A percentile compares a stretch with the other conserved stretches of the same genome.
Evolutionary conservation across 2,888 invertebrate species (phyloP).

Genomic region (Lasioglossum pauxillum): DNA sequence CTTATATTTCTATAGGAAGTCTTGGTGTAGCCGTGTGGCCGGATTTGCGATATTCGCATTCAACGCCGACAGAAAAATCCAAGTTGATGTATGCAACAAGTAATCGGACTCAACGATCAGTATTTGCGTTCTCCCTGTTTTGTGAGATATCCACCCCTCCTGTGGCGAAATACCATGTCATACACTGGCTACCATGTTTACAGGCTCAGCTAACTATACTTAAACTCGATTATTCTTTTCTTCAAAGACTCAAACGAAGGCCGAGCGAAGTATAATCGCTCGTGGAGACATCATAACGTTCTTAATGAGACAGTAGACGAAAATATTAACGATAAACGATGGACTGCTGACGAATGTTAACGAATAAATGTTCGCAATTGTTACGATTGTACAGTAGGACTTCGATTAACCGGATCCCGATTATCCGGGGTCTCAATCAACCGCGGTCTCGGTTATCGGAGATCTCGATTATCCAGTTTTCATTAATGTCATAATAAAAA

Average conservation of each 20-base stretch:
- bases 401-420: no score
- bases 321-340: not conserved
- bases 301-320: not conserved
- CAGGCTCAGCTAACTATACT: conserved; percentile 41
- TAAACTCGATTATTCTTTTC: conserved; percentile 25
- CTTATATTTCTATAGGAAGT: not conserved
- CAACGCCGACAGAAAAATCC: conserved; percentile 34
- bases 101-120: not conserved
- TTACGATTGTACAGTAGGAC: not conserved
- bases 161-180: not conserved
- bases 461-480: no score
- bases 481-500: not conserved
- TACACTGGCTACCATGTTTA: conserved; percentile 19
- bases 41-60: conserved; percentile 19
- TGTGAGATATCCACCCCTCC: not conserved
- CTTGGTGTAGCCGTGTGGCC: conserved; percentile 15
- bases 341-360: not conserved
- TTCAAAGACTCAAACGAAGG: conserved; percentile 25
- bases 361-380: not conserved
- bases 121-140: not conserved
- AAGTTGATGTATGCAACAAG: not conserved
- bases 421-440: no score
- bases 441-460: no score
- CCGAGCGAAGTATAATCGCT: conserved; percentile 1
- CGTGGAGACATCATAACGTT: not conserved